Conservation (phyloP, 2,797 vertebrate species). For the Esox lucius region DNA sequence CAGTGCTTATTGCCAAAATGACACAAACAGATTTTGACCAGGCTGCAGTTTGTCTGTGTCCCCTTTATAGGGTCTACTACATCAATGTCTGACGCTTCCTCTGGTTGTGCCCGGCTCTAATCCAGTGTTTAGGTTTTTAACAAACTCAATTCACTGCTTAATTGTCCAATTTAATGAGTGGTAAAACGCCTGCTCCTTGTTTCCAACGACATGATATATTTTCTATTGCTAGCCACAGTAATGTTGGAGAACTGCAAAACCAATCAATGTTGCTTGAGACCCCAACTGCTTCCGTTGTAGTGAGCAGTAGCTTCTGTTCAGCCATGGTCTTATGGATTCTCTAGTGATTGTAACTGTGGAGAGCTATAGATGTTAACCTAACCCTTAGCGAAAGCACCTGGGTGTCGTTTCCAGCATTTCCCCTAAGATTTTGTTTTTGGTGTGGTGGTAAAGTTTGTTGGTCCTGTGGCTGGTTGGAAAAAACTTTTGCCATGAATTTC, state of each 20-base stretch:
- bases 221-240: background rate
- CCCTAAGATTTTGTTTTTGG: too few relatives aligned
- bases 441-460: too few relatives aligned
- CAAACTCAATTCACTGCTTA: conserved; percentile 9
- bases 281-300: background rate
- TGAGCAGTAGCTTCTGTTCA: conserved; percentile 1
- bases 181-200: conserved; percentile 9
- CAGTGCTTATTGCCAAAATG: background rate
- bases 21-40: background rate
- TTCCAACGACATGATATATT: conserved; percentile 20
- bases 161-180: conserved; percentile 31
- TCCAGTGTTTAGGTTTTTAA: conserved; percentile 1
- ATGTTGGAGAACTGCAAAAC: background rate
- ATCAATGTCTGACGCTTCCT: background rate
- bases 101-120: background rate
- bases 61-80: background rate
- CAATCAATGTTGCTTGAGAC: background rate
- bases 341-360: conserved; percentile 2
- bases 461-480: too few relatives aligned
- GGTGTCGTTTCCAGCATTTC: conserved; percentile 55
- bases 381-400: conserved; percentile 11
- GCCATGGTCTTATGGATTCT: conserved; percentile 29
- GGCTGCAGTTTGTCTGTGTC: background rate
- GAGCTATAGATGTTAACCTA: background rate
- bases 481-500: too few relatives aligned